Conservation (phyloP, 64 coral and sea anemone genomes). For the Anthopleura sola region DNA sequence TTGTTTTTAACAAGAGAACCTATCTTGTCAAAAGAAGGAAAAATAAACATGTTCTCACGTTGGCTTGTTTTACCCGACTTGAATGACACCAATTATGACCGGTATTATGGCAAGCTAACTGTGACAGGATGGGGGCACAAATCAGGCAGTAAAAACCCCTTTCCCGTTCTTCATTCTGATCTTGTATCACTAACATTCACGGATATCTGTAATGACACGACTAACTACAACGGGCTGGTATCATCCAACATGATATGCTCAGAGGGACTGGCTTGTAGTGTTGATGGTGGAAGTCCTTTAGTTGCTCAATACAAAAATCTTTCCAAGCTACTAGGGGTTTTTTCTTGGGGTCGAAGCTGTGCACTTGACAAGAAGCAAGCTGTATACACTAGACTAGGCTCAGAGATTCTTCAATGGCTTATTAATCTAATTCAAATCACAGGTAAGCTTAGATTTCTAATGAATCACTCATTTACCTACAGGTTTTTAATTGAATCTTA, state of each 20-base stretch:
- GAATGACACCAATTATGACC: not conserved
- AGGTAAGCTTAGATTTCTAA: constrained; percentile 43
- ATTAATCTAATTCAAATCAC: constrained; percentile 29
- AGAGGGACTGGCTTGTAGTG: constrained; percentile 40
- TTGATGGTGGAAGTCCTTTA: constrained; percentile 71
- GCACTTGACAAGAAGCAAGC: constrained; percentile 34
- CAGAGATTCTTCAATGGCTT: constrained; percentile 46
- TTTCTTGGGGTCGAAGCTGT: constrained; percentile 63
- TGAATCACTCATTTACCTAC: too few relatives aligned
- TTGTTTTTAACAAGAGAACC: constrained; percentile 55
- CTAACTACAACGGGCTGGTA: constrained; percentile 25
- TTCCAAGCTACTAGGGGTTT: constrained; percentile 51
- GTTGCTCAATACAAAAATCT: constrained; percentile 15
- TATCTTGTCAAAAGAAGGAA: constrained; percentile 9
- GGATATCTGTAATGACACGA: constrained; percentile 37
- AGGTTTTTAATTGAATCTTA: not conserved
- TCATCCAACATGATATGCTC: constrained; percentile 49
- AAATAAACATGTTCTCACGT: not conserved
- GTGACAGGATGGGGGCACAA: constrained; percentile 77
- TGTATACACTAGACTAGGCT: constrained; percentile 51
- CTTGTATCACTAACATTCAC: constrained; percentile 27
- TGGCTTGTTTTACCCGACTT: not conserved
- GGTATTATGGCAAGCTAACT: not conserved
- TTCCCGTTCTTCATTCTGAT: constrained; percentile 32
- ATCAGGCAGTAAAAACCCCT: constrained; percentile 20